Evolutionary conservation across 1,140 invertebrate species (phyloP), one percentile per base, ranked within the genome.

Genomic region (Conopomorpha cramerella): DNA sequence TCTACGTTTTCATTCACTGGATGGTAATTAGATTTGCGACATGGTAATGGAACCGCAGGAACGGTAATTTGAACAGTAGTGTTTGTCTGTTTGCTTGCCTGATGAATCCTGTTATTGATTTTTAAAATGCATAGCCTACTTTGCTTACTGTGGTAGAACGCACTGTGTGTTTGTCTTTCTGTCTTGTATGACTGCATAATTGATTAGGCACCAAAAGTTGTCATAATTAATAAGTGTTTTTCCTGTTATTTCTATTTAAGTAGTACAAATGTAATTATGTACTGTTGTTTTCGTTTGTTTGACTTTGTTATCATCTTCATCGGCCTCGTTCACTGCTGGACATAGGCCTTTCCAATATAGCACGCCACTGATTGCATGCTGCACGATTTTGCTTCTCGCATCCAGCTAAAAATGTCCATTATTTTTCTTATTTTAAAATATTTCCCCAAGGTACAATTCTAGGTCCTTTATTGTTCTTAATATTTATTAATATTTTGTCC

Each of bases 401-500:
- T n/a, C n/a, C n/a, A n/a, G 10, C 19, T 23, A 23, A 23, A 23
- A 23, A 23, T 10, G 4, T 23, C 10, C 10, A 10, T 23, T 10
- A 23, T 10, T 4, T 23, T 23, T 23, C 4, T 10, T 23, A 10
- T 4, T 23, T 10, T 23, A 23, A 23, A 23, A n/a, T n/a, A n/a
- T n/a, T 10, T 23, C 4, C 4, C 4, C 19, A 23, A 6, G 19
- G 19, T 6, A 10, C 19, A 23, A 23, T 10, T 23, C 19, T 10
- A 23, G 10, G 10, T 10, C 19, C 19, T 10, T 23, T 6, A 23
- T 10, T 10, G 10, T 23, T 23, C 19, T 23, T 23, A 4, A 23
- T 4, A 23, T 10, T 23, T 23, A 6, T 23, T 10, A 23, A 23
- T 10, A 4, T 6, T 4, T 23, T 23, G 4, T 23, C 45, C 57